Base-by-base conservation (phyloP, 2,888 invertebrate species). In the Hydroisotoma schaefferi region DNA sequence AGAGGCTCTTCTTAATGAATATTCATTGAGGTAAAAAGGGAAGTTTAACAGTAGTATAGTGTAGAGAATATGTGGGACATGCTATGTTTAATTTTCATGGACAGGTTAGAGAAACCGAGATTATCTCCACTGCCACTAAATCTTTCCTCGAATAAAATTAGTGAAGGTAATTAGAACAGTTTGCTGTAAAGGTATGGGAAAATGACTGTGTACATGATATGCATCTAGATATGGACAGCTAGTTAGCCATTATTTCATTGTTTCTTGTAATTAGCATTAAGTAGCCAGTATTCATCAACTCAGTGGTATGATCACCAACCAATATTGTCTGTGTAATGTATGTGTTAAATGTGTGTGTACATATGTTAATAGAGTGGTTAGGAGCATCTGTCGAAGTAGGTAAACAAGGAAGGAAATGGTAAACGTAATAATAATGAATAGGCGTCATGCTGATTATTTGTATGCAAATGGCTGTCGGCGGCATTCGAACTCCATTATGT, bases 401-500 rank as follows among this genome's bases (percentile, higher is more conserved):
- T 57, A 67, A 61, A 64, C 59, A 65, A 60, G 60, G 60, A 63
- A 65, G 65, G 65, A 65, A 67, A 62, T 65, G 58, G 65, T 59
- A 61, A 63, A 67, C 55, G 63, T 66, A 68, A 67, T 66, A 69
- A 68, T 68, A 70, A 70, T 70, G 65, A 68, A 67, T 66, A 67
- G 69, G 70, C 70, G 68, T 71, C 70, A 69, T 71, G 69, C 70
- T 69, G 70, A 68, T 71, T 71, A 67, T 70, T 71, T 69, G 67
- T 69, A 71, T 71, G 70, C 69, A 71, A 71, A 71, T 71, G 70
- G 65, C 64, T 67, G 63, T 68, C 68, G 68, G 68, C 68, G 65
- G 69, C 67, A 67, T 70, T 68, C 67, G 62, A 64, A 63, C 52
- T 66, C 67, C 68, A 70, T 70, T 68, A 70, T 70, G 70, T 63